Evolutionary conservation across 2,113 vertebrate genomes (phyloP), one percentile per base, ranked within the genome.

Genomic region (Lepus timidus): DNA sequence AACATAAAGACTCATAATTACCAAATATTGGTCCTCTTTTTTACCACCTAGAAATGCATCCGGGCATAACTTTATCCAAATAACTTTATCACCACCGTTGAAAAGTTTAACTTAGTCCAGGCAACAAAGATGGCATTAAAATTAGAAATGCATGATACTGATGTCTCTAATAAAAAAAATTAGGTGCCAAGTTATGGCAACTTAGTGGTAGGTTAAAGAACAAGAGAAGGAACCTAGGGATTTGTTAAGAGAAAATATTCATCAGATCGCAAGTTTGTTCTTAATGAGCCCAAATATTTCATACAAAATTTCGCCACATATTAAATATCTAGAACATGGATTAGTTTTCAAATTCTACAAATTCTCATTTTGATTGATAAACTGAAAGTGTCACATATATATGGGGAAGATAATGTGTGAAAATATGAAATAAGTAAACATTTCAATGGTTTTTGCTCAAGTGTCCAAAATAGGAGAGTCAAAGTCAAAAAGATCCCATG

Each of bases 391-490:
- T 90, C 31, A 70, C 25, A 39, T 12, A n/a, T 65, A 2, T 3
- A 85, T 4, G 12, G 10, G 62, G 68, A 79, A n/a, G 68, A 65
- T 62, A n/a, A 49, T 51, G 2, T 29, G 0, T 52, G 1, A 1
- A 78, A 89, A 89, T 36, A 73, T 3, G 51, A 91, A 75, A 71
- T 75, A 62, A 67, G 39, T 79, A 76, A 82, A 71, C 67, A 87
- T 62, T 75, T 95, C 65, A 61, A n/a, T 62, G 9, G 1, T 1
- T 0, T 58, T 55, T 91, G 29, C 23, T 10, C 29, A 86, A 14
- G 4, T 79, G 85, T 81, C 27, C 6, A 49, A 74, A 33, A 39
- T 55, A 75, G 78, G 13, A 44, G 6, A 55, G 1, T 16, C 17
- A 16, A 33, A 29, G 3, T 1, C n/a, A 11, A 39, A 82, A 31